Evolutionary conservation across 2,113 vertebrate species (phyloP).

Genomic region (Lophius piscatorius): DNA sequence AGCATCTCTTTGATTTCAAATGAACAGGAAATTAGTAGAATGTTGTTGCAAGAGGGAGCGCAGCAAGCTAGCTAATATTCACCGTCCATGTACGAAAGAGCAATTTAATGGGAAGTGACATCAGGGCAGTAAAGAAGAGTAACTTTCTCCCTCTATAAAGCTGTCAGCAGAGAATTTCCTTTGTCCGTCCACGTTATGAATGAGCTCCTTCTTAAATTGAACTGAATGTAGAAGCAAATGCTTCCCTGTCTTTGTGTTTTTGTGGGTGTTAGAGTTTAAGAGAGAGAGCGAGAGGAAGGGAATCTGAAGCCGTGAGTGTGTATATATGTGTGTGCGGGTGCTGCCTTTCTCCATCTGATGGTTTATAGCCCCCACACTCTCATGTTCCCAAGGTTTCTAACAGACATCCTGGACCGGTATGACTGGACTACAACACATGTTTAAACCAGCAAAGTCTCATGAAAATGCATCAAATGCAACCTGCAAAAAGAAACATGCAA

Average conservation of each 20-base stretch:
- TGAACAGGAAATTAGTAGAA: constrained; percentile 42
- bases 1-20: constrained; percentile 55
- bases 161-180: constrained; percentile 72
- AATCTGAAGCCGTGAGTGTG: not conserved
- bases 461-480: constrained; percentile 53
- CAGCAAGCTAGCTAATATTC: constrained; percentile 28
- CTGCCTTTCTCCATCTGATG: constrained; percentile 23
- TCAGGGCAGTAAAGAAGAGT: constrained; percentile 51
- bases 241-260: constrained; percentile 3
- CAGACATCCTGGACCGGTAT: constrained; percentile 56
- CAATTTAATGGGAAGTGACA: constrained; percentile 69
- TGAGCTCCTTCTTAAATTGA: constrained; percentile 56
- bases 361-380: constrained; percentile 42
- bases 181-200: constrained; percentile 70
- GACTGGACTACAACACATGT: constrained; percentile 53
- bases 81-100: constrained; percentile 34
- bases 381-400: constrained; percentile 70
- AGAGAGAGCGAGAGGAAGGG: constrained; percentile 15
- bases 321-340: not conserved
- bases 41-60: constrained; percentile 16
- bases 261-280: constrained; percentile 14
- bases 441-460: constrained; percentile 50
- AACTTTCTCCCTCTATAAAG: constrained; percentile 74
- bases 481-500: constrained; percentile 41
- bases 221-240: constrained; percentile 6